These are phyloP conservation scores for Eristalis pertinax DNA, from an alignment of 2,888 invertebrate genomes.

Conservation along the genomic window DNA sequence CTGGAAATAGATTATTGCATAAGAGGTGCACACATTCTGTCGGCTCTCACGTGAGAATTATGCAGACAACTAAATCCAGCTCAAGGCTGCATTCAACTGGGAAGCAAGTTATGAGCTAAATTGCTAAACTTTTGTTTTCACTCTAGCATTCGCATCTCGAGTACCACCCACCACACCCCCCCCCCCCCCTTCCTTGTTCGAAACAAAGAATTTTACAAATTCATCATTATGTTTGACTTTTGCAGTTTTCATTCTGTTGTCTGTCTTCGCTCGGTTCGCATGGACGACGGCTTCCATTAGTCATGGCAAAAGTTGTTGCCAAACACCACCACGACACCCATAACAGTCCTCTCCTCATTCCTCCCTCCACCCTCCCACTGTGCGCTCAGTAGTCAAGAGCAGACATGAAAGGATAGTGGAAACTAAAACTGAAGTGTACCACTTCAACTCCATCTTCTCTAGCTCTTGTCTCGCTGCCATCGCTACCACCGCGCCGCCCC, in stretches of 20 bases:
- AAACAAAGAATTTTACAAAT: slow-evolving; percentile 9
- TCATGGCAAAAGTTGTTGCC: slow-evolving; percentile 23
- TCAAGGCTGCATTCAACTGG: not conserved
- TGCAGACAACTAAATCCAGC: not conserved
- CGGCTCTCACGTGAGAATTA: not conserved
- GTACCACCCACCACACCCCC: no score
- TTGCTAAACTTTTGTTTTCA: slow-evolving; percentile 1
- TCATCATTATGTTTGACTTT: slow-evolving; percentile 15
- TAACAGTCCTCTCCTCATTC: not conserved
- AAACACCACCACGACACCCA: not conserved
- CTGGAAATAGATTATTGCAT: slow-evolving; percentile 12
- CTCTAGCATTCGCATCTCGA: not conserved
- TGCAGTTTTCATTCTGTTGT: not conserved
- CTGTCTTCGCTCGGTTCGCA: not conserved
- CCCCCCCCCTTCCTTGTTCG: no score
- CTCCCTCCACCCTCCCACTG: no score
- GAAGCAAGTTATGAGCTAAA: not conserved
- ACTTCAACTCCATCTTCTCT: not conserved
- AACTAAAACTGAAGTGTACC: slow-evolving; percentile 14
- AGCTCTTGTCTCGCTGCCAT: not conserved
- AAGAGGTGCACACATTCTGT: not conserved
- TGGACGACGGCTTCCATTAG: slow-evolving; percentile 10
- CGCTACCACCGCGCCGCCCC: not conserved
- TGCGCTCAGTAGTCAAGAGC: slow-evolving; percentile 5
- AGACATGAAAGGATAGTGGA: slow-evolving; percentile 8